Evolutionary conservation across 2,888 invertebrate species (phyloP).

Genomic region (Nebria brevicollis): DNA sequence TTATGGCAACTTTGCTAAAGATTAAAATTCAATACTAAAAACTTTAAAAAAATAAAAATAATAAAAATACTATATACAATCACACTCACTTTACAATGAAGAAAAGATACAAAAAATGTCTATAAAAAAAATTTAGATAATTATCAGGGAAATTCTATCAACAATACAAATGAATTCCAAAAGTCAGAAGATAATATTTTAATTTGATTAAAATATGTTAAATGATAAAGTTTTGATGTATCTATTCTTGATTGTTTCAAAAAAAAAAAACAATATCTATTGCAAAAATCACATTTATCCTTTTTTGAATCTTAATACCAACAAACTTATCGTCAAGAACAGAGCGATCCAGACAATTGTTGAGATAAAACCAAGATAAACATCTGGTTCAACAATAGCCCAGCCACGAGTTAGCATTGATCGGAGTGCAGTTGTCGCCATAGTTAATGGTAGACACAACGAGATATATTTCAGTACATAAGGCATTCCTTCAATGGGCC

Average conservation of each 20-base stretch:
- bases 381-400: slow-evolving; percentile 81
- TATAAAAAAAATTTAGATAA: not conserved
- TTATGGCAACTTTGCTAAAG: slow-evolving; percentile 40
- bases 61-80: slow-evolving; percentile 44
- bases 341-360: slow-evolving; percentile 87
- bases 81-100: slow-evolving; percentile 36
- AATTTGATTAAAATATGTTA: not conserved
- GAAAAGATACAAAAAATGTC: slow-evolving; percentile 21
- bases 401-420: slow-evolving; percentile 90
- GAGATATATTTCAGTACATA: slow-evolving; percentile 81
- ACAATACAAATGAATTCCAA: not conserved
- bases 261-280: slow-evolving; percentile 17
- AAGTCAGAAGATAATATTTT: not conserved
- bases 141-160: not conserved
- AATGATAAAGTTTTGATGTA: not conserved
- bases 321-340: slow-evolving; percentile 81
- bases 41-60: slow-evolving; percentile 25
- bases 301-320: slow-evolving; percentile 83
- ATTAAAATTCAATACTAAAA: slow-evolving; percentile 35
- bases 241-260: slow-evolving; percentile 18
- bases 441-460: slow-evolving; percentile 84
- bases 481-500: slow-evolving; percentile 98
- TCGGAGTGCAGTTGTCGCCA: slow-evolving; percentile 91
- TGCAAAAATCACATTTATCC: slow-evolving; percentile 65
- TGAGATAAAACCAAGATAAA: slow-evolving; percentile 88